Base-by-base conservation (phyloP, 2,113 vertebrate species). In the Theropithecus gelada region DNA sequence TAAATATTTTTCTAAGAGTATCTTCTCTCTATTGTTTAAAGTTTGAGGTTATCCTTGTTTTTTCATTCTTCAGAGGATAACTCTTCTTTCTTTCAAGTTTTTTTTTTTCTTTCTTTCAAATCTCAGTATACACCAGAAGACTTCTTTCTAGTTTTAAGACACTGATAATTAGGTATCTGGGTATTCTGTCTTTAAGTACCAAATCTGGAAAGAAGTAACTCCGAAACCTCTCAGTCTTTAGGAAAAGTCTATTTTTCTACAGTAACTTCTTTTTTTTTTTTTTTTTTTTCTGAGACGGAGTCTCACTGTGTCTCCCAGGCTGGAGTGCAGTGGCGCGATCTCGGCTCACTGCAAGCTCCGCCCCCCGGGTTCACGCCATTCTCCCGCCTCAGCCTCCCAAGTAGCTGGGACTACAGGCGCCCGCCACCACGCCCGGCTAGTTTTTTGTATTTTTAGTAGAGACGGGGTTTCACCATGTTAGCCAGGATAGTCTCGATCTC, bases 171-270 rank as follows among this genome's bases (percentile, higher is more conserved):
- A 86, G 45, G 6, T 84, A 88, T 79, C 13, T 83, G 38, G 35
- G 18, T 82, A 87, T 35, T 83, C 32, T 64, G 66, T 61, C 68
- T 81, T 83, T 79, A 93, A 91, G 76, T 48, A 52, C 27, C 50
- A 94, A 78, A 94, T 82, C 73, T 96, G 73, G 81, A 90, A 83
- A n/a, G 17, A 86, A 64, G 85, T 55, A 66, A 57, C 48, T 70
- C 16, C 2, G 75, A 48, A 70, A 75, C 75, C 22, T 76, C 48
- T 70, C 38, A 38, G 38, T 91, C 79, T 72, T 3, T 61, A 82
- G 73, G 72, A 80, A 91, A 94, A 50, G n/a, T 73, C 18, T 90
- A 40, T 57, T 91, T 93, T 95, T 75, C 95, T 89, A 30, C 10
- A 88, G 22, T 59, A 83, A 90, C 8, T 72, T 82, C 59, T 83